A percentile compares a stretch with the other conserved stretches of the same genome.
Conservation (phyloP, 2,113 vertebrate species). For the Mustelus asterias region DNA sequence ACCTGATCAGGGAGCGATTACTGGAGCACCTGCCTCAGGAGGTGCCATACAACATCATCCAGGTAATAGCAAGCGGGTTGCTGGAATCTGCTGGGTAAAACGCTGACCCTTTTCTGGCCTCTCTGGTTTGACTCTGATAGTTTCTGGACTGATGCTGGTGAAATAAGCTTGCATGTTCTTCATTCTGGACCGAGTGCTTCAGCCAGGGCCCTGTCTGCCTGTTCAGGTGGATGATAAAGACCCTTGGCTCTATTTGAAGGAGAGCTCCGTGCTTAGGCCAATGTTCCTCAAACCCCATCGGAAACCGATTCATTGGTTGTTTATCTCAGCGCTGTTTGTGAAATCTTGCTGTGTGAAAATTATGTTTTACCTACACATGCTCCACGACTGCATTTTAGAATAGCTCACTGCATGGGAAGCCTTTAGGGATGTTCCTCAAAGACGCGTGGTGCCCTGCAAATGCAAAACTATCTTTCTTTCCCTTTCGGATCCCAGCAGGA, state of each 20-base stretch:
- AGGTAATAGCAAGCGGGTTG: conserved; percentile 61
- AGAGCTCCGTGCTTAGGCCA: neutral
- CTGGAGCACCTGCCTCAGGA: conserved; percentile 82
- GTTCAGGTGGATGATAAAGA: neutral
- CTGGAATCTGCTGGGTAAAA: neutral
- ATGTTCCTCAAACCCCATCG: neutral
- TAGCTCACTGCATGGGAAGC: neutral
- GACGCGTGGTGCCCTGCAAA: neutral
- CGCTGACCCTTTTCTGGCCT: neutral
- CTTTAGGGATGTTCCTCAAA: neutral
- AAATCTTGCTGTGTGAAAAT: neutral
- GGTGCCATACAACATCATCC: conserved; percentile 77
- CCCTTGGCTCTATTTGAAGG: neutral
- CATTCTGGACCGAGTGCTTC: neutral
- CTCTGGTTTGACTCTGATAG: neutral
- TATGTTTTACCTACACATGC: neutral
- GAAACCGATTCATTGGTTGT: neutral
- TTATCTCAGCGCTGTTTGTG: neutral
- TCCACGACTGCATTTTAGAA: no score
- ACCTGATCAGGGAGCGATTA: conserved; percentile 78
- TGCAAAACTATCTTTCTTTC: neutral
- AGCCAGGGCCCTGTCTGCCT: neutral
- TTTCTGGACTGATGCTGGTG: no score
- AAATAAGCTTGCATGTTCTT: neutral
- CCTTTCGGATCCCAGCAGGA: neutral